Conservation (phyloP, 2,888 invertebrate species). For the Cancer borealis region DNA sequence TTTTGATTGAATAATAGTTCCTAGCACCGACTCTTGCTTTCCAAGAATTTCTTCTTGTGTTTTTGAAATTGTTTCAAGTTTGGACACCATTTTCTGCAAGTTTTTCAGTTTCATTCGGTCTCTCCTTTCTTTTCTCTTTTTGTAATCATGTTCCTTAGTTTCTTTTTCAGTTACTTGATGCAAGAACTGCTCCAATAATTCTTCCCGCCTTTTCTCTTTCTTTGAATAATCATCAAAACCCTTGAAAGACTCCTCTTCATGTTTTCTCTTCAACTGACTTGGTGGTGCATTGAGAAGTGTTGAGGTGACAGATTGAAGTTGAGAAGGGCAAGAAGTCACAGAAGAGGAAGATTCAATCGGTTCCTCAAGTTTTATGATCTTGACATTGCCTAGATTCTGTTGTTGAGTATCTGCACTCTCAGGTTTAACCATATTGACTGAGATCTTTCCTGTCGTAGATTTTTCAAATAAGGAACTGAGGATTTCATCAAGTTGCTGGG, state of each 20-base stretch:
- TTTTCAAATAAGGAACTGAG: neutral
- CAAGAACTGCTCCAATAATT: slow-evolving; percentile 57
- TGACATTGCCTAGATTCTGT: neutral
- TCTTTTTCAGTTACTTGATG: slow-evolving; percentile 55
- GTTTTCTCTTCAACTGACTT: slow-evolving; percentile 44
- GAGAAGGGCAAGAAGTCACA: neutral
- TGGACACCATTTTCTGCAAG: slow-evolving; percentile 60
- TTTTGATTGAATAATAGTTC: neutral
- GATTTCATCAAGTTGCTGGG: slow-evolving; percentile 4
- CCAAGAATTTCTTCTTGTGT: slow-evolving; percentile 51
- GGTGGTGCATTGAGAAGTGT: neutral
- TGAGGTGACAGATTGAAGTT: neutral
- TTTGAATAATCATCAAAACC: slow-evolving; percentile 29
- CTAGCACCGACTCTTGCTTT: slow-evolving; percentile 49
- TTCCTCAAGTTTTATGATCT: neutral
- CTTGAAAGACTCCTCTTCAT: slow-evolving; percentile 28
- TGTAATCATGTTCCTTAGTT: slow-evolving; percentile 48
- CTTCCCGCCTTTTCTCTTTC: slow-evolving; percentile 50
- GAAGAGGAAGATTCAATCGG: neutral
- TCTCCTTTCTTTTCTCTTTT: slow-evolving; percentile 61
- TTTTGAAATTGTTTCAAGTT: slow-evolving; percentile 59
- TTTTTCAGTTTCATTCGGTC: slow-evolving; percentile 53
- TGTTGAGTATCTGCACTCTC: neutral
- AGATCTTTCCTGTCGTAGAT: neutral
- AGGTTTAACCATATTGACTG: neutral